Conservation (phyloP, 2,888 invertebrate genomes). For the Noctua comes region DNA sequence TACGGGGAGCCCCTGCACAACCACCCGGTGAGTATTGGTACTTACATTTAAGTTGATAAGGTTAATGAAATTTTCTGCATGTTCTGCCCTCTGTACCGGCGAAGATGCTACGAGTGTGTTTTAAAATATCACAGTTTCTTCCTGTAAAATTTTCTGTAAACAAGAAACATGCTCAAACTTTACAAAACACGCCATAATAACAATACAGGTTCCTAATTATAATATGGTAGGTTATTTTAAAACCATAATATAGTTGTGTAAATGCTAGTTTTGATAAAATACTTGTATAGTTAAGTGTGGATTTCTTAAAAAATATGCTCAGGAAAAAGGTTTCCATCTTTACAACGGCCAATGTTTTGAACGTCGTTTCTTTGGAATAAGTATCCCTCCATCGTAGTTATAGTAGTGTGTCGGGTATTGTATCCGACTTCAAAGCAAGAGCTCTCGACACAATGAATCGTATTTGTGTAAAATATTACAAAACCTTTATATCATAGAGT, state of each 20-base stretch:
- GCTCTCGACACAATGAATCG: not conserved
- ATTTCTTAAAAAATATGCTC: not conserved
- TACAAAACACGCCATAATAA: not conserved
- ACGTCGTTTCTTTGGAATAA: not conserved
- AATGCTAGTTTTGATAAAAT: not conserved
- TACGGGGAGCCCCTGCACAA: slow-evolving; percentile 60
- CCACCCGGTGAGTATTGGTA: slow-evolving; percentile 66
- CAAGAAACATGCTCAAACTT: not conserved
- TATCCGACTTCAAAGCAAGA: not conserved
- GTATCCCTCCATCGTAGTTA: not conserved
- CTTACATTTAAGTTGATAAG: not conserved
- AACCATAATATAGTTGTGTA: not conserved
- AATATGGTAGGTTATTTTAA: not conserved
- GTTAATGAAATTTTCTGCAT: not conserved
- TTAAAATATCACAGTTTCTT: not conserved
- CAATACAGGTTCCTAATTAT: not conserved
- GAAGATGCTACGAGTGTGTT: not conserved
- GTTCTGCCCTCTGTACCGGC: not conserved
- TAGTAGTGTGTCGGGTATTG: not conserved
- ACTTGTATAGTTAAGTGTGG: not conserved
- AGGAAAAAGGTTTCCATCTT: not conserved
- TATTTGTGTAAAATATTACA: slow-evolving; percentile 5
- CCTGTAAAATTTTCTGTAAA: not conserved
- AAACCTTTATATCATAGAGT: not conserved
- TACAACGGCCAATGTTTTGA: not conserved